Evolutionary conservation across 64 coral and sea anemone genomes (phyloP).

Genomic region (Montipora capricornis): DNA sequence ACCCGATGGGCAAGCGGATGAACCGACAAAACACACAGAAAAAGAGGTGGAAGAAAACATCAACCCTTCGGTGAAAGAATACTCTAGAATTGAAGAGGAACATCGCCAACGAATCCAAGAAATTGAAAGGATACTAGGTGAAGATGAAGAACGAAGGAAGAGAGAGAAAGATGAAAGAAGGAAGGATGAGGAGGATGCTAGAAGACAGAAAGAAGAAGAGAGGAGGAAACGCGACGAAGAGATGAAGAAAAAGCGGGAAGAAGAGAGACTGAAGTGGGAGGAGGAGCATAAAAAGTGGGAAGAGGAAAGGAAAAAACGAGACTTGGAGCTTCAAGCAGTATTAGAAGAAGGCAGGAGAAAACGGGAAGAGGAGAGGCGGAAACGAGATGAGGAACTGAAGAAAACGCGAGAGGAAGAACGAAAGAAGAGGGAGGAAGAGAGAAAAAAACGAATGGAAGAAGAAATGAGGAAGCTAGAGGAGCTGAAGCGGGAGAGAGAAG

Average conservation of each 20-base stretch:
- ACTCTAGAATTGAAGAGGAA: constrained; percentile 38
- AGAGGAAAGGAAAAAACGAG: constrained; percentile 55
- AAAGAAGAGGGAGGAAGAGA: constrained; percentile 26
- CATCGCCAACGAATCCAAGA: constrained; percentile 30
- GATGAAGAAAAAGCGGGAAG: constrained; percentile 11
- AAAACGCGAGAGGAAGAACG: constrained; percentile 32
- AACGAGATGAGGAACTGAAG: constrained; percentile 22
- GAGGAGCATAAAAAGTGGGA: constrained; percentile 50
- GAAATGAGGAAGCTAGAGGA: constrained; percentile 39
- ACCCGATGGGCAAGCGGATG: constrained; percentile 35
- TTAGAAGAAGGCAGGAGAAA: constrained; percentile 24
- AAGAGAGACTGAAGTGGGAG: constrained; percentile 43
- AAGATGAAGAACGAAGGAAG: constrained; percentile 21
- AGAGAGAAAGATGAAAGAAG: constrained; percentile 13
- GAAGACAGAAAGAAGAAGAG: constrained; percentile 36
- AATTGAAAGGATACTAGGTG: neutral
- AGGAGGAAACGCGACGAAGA: constrained; percentile 26
- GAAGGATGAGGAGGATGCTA: neutral
- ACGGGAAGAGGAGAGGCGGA: constrained; percentile 3
- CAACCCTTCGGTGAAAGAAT: neutral
- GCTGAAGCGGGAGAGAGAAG: constrained; percentile 22
- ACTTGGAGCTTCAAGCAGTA: constrained; percentile 21
- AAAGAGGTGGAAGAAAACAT: neutral
- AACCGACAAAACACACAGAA: neutral
- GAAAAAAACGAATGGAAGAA: constrained; percentile 33